Evolutionary conservation across 2,888 invertebrate species (phyloP).

Genomic region (Noctua fimbriata): DNA sequence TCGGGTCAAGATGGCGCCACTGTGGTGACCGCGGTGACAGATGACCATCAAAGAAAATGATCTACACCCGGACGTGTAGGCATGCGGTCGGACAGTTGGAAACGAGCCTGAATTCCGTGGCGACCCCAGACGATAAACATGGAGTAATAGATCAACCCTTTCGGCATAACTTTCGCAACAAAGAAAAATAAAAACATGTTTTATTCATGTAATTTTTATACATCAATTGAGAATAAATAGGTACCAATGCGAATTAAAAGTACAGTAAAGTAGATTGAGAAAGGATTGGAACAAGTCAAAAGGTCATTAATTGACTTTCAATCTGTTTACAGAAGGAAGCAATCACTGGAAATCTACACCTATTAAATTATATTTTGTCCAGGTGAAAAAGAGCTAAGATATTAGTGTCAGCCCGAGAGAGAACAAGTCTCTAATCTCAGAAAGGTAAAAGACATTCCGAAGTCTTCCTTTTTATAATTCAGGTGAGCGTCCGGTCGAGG

Average conservation of each 20-base stretch:
- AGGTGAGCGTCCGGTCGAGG: slow-evolving; percentile 46
- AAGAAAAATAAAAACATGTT: slow-evolving; percentile 1
- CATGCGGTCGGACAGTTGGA: slow-evolving; percentile 30
- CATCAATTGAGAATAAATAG: background rate
- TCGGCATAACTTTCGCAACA: background rate
- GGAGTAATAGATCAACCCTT: slow-evolving; percentile 39
- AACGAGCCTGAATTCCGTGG: slow-evolving; percentile 32
- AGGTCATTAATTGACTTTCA: background rate
- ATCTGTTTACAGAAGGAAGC: background rate
- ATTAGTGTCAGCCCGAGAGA: slow-evolving; percentile 1
- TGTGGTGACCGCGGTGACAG: slow-evolving; percentile 34
- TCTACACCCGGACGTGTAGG: slow-evolving; percentile 35
- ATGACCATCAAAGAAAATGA: slow-evolving; percentile 47
- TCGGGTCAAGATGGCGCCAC: slow-evolving; percentile 34
- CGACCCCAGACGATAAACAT: slow-evolving; percentile 37
- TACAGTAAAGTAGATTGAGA: background rate
- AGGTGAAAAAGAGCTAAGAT: background rate
- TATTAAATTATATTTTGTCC: background rate
- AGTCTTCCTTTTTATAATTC: slow-evolving; percentile 50
- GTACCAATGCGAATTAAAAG: background rate
- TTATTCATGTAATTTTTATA: background rate
- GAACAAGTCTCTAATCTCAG: slow-evolving; percentile 37
- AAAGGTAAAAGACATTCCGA: slow-evolving; percentile 32
- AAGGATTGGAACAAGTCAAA: background rate
- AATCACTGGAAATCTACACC: background rate